These are phyloP conservation scores for Noturus placidus DNA, from an alignment of 2,113 vertebrate species.

Conservation along the genomic window DNA sequence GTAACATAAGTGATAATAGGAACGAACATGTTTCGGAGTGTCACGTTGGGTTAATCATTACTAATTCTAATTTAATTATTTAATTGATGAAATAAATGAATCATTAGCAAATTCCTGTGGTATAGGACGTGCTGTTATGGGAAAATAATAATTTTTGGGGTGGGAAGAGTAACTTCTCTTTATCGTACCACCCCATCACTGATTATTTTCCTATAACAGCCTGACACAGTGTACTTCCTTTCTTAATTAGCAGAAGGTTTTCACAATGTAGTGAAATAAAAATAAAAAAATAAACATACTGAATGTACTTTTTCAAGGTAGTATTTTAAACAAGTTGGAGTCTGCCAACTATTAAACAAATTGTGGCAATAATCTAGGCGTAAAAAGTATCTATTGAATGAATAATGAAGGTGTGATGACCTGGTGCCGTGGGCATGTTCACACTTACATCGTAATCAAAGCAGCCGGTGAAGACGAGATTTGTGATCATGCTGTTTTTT, in stretches of 20 bases:
- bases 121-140: no score
- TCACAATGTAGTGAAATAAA: not conserved
- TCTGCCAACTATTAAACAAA: not conserved
- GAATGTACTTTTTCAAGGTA: not conserved
- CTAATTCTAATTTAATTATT: no score
- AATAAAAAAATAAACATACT: no score
- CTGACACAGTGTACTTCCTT: not conserved
- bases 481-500: constrained; percentile 12
- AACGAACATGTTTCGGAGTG: no score
- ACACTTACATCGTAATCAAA: constrained; percentile 75
- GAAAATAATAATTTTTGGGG: no score
- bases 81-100: no score
- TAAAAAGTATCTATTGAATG: not conserved
- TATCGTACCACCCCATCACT: not conserved
- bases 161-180: not conserved
- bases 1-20: no score
- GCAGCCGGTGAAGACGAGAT: constrained; percentile 68
- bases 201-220: not conserved
- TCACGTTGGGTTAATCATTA: no score
- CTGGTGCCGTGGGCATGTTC: not conserved
- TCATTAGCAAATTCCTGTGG: no score
- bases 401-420: not conserved
- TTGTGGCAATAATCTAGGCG: not conserved
- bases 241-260: not conserved
- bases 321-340: not conserved